phyloP scores from a whole-genome alignment of 2,888 invertebrate genomes.

The Mesorhabditis belari region DNA sequence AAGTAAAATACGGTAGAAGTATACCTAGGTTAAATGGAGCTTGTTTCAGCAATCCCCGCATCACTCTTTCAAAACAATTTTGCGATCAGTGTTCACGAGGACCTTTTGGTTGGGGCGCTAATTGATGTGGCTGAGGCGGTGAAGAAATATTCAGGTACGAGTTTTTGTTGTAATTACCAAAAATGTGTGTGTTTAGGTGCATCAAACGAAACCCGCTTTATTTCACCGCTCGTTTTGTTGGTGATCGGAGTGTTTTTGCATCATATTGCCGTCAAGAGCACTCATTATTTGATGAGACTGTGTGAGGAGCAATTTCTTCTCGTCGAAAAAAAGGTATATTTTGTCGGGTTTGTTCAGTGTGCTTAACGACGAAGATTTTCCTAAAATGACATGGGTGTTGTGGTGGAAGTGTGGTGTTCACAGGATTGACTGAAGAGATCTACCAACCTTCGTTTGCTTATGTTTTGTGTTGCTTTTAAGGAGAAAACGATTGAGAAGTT shows the following conservation, averaged over 20 bases:
- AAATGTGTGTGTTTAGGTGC: constrained; percentile 2
- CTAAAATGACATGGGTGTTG: too few species aligned
- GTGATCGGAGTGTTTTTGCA: constrained; percentile 33
- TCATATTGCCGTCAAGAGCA: constrained; percentile 34
- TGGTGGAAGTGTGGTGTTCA: too few species aligned
- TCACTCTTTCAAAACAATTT: constrained; percentile 30
- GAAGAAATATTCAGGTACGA: constrained; percentile 20
- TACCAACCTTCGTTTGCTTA: too few species aligned
- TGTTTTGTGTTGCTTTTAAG: too few species aligned
- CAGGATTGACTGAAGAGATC: too few species aligned
- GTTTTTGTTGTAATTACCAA: neutral
- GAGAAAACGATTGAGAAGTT: too few species aligned
- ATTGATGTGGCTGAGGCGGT: constrained; percentile 17
- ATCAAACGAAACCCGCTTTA: constrained; percentile 13
- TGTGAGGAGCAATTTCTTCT: constrained; percentile 47
- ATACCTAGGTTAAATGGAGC: neutral
- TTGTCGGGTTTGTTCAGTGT: too few species aligned
- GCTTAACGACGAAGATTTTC: too few species aligned
- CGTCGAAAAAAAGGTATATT: neutral
- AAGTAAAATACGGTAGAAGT: neutral
- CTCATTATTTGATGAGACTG: constrained; percentile 46
- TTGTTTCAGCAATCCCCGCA: constrained; percentile 11
- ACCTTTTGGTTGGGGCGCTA: constrained; percentile 35
- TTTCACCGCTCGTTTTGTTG: constrained; percentile 22
- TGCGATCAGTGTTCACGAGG: constrained; percentile 38